Evolutionary conservation across 2,888 invertebrate genomes (phyloP).

Genomic region (Anarsia innoxiella): DNA sequence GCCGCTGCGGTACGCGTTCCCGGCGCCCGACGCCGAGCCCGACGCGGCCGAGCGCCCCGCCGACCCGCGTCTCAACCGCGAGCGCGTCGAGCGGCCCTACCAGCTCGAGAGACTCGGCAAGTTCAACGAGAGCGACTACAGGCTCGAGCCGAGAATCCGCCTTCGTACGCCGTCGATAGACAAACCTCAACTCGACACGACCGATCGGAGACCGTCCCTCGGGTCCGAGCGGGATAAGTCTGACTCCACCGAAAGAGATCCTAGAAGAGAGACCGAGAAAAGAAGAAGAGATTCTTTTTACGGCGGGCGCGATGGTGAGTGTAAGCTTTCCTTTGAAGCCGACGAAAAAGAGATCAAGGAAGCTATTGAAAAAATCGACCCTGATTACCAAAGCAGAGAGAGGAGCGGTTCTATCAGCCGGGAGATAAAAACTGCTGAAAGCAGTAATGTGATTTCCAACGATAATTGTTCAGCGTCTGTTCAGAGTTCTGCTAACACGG

Average conservation of each 20-base stretch:
- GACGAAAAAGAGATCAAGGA: conserved; percentile 28
- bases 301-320: conserved; percentile 22
- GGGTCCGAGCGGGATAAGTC: conserved; percentile 31
- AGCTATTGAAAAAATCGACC: conserved; percentile 28
- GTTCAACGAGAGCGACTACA: conserved; percentile 36
- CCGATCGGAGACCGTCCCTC: conserved; percentile 30
- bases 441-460: background rate
- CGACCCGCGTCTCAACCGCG: conserved; percentile 36
- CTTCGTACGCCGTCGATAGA: conserved; percentile 67
- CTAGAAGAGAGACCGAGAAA: conserved; percentile 43
- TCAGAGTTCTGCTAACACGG: background rate
- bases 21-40: conserved; percentile 51
- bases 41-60: conserved; percentile 25
- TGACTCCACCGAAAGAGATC: conserved; percentile 28
- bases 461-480: background rate
- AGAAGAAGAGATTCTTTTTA: conserved; percentile 31
- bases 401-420: conserved; percentile 2
- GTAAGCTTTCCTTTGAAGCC: conserved; percentile 27
- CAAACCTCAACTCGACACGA: conserved; percentile 24
- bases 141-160: conserved; percentile 55
- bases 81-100: conserved; percentile 27
- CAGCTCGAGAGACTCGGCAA: conserved; percentile 32
- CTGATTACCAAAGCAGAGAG: conserved; percentile 27
- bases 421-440: background rate
- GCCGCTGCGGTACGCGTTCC: conserved; percentile 85